A percentile compares a stretch with the other conserved stretches of the same genome.
Conservation (phyloP, 2,888 invertebrate genomes). For the Pterobdella sp. region DNA sequence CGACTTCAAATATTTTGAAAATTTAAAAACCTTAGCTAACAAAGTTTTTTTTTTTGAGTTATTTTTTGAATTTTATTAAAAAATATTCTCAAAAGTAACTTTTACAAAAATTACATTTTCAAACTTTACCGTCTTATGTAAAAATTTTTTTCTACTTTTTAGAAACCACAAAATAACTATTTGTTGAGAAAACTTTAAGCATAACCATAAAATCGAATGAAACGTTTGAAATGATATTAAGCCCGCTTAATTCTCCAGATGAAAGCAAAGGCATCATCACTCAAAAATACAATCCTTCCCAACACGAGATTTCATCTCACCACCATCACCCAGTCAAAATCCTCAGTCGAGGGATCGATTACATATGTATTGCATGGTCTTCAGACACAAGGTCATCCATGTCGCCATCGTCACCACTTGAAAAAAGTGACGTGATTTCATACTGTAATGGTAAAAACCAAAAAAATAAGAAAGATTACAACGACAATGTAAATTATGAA, state of each 20-base stretch:
- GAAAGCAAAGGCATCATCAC: neutral
- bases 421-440: neutral
- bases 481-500: neutral
- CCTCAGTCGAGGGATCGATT: neutral
- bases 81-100: neutral
- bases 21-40: neutral
- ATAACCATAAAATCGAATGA: no score
- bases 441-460: neutral
- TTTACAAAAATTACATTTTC: neutral
- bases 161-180: no score
- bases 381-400: neutral
- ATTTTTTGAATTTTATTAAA: neutral
- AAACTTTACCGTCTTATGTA: no score
- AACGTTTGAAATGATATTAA: no score
- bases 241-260: no score
- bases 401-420: neutral
- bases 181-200: no score
- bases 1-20: neutral
- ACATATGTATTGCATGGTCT: neutral
- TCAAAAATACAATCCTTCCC: neutral
- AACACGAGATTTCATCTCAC: neutral
- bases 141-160: no score
- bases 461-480: neutral
- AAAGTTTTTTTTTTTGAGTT: neutral
- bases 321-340: slow-evolving; percentile 3